A percentile compares a stretch with the other conserved stretches of the same genome.
phyloP scores from a whole-genome alignment of 2,888 invertebrate genomes.

The Meiosimyza decipiens region DNA sequence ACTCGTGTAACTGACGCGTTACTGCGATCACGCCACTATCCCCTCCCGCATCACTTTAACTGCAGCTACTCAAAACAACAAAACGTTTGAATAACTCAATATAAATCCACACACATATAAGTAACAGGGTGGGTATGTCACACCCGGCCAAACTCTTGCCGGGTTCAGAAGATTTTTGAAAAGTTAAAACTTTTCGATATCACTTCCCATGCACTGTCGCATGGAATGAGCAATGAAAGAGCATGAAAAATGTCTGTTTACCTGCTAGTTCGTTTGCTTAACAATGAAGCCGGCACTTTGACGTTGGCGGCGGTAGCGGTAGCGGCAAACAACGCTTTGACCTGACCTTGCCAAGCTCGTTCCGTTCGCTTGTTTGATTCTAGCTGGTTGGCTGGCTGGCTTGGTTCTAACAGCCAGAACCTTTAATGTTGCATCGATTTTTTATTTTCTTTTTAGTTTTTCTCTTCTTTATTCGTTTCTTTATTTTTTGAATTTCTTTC shows the following conservation, averaged over 20 bases:
- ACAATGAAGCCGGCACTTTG: neutral
- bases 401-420: no score
- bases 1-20: no score
- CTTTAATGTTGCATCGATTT: neutral
- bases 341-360: slow-evolving; percentile 5
- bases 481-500: neutral
- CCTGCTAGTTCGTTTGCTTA: neutral
- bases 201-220: neutral
- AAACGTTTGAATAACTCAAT: no score
- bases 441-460: neutral
- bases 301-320: neutral
- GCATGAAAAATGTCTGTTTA: slow-evolving; percentile 12
- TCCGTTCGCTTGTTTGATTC: neutral
- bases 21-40: no score
- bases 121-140: no score
- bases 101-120: no score
- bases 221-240: neutral
- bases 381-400: neutral
- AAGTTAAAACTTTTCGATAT: no score
- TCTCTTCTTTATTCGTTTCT: neutral
- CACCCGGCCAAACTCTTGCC: no score
- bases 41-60: no score
- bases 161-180: no score
- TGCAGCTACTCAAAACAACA: no score
- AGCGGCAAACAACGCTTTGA: slow-evolving; percentile 15